A percentile compares a stretch with the other conserved stretches of the same genome.
Conservation (phyloP, 37 sponge, comb jelly and placozoan species). For the Theonella swinhoei region DNA sequence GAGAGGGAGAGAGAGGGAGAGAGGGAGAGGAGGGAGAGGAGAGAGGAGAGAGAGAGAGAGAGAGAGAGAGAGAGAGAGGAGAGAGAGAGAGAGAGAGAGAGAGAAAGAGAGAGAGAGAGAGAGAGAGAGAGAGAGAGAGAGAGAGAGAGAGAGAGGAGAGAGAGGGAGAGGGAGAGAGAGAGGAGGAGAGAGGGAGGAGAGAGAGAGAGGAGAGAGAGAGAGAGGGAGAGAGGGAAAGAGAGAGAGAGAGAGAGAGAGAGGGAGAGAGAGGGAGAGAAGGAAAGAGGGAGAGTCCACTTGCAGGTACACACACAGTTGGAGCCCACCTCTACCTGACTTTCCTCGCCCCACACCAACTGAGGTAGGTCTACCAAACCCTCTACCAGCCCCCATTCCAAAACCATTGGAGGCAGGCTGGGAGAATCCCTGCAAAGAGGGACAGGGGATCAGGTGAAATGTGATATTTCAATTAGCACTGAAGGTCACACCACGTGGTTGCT, state of each 20-base stretch:
- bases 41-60: neutral
- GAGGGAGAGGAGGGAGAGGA: neutral
- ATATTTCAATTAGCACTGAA: too few relatives aligned
- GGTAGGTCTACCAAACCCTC: neutral
- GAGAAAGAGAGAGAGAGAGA: neutral
- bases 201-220: neutral
- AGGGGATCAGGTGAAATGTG: too few relatives aligned
- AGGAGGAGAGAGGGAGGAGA: neutral
- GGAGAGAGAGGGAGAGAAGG: neutral
- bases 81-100: neutral
- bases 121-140: constrained; percentile 8
- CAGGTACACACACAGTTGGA: too few relatives aligned
- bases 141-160: neutral
- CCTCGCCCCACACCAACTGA: neutral
- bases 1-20: neutral
- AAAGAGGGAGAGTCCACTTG: neutral
- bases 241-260: neutral
- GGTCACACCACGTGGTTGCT: too few relatives aligned
- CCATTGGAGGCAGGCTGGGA: neutral
- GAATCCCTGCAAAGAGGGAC: too few relatives aligned
- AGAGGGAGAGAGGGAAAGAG: neutral
- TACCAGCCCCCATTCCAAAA: neutral
- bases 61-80: neutral
- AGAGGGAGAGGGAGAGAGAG: neutral
- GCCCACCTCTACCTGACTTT: neutral